A percentile compares a stretch with the other conserved stretches of the same genome.
These are phyloP conservation scores for Ptyas mucosa DNA, from an alignment of 2,113 vertebrate species.

Conservation along the genomic window DNA sequence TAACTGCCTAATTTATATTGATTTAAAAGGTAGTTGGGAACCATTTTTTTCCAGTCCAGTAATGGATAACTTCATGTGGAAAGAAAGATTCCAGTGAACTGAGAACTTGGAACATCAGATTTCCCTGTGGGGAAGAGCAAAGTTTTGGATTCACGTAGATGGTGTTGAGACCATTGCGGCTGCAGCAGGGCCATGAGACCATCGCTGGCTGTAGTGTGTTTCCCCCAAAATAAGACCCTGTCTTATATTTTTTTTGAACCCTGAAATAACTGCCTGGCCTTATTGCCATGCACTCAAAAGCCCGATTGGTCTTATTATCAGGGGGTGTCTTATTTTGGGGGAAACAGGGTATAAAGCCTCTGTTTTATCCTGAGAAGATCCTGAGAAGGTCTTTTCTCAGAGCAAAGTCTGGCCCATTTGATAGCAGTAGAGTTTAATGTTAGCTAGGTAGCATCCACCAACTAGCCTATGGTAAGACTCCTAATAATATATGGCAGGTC, in stretches of 20 bases:
- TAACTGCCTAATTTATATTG: background rate
- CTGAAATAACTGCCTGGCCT: no score
- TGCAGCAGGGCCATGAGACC: background rate
- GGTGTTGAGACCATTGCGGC: background rate
- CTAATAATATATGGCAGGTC: background rate
- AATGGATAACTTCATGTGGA: background rate
- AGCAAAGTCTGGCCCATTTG: background rate
- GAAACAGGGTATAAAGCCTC: no score
- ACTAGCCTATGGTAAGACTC: background rate
- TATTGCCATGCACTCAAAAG: no score
- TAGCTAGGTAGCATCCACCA: background rate
- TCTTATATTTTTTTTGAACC: no score
- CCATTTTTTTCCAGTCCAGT: background rate
- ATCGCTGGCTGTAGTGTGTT: background rate
- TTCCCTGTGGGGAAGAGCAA: background rate
- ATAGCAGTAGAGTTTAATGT: background rate
- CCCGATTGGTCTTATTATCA: no score
- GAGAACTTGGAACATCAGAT: background rate
- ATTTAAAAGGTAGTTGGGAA: background rate
- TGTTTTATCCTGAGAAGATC: background rate
- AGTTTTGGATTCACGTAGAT: background rate
- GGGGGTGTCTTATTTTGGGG: no score
- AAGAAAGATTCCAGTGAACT: background rate
- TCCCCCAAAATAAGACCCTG: no score
- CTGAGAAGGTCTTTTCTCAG: background rate